These are phyloP conservation scores for Melanaphis sacchari DNA, from an alignment of 1,140 invertebrate species.

Conservation along the genomic window DNA sequence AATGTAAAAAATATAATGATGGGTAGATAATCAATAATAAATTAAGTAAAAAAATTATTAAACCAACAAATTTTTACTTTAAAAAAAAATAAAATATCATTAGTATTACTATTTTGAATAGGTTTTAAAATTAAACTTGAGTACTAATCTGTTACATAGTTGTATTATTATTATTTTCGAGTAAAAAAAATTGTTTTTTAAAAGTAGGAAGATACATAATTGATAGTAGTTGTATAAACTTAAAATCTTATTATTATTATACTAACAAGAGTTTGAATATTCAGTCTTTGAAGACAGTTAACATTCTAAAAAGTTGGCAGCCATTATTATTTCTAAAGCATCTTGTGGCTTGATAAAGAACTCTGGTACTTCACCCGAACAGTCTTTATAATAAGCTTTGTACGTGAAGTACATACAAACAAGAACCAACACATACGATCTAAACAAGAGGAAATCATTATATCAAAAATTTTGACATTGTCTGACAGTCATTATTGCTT, in stretches of 20 bases:
- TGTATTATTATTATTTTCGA: too few species aligned
- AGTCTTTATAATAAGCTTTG: conserved; percentile 98
- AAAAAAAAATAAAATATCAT: background rate
- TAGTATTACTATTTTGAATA: background rate
- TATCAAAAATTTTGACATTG: background rate
- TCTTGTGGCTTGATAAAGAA: conserved; percentile 97
- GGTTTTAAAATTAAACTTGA: background rate
- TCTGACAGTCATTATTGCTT: conserved; percentile 64
- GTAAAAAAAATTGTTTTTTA: background rate
- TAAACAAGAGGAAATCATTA: conserved; percentile 67
- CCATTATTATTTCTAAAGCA: conserved; percentile 97
- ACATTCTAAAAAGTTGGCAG: conserved; percentile 99
- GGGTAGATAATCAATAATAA: background rate
- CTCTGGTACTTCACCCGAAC: conserved; percentile 99
- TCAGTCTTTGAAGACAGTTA: conserved; percentile 66
- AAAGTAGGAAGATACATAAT: background rate
- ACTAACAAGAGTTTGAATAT: background rate
- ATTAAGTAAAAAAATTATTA: background rate
- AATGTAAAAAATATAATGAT: background rate
- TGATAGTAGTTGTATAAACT: background rate
- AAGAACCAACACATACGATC: conserved; percentile 96
- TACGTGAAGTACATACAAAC: conserved; percentile 99
- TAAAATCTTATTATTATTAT: background rate
- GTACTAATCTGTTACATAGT: too few species aligned
- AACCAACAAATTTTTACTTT: background rate